Percentiles rank a stretch among this genome's conserved stretches.
These are phyloP conservation scores for Cichlasoma orientale DNA, from an alignment of 2,797 vertebrate species.

Conservation along the genomic window DNA sequence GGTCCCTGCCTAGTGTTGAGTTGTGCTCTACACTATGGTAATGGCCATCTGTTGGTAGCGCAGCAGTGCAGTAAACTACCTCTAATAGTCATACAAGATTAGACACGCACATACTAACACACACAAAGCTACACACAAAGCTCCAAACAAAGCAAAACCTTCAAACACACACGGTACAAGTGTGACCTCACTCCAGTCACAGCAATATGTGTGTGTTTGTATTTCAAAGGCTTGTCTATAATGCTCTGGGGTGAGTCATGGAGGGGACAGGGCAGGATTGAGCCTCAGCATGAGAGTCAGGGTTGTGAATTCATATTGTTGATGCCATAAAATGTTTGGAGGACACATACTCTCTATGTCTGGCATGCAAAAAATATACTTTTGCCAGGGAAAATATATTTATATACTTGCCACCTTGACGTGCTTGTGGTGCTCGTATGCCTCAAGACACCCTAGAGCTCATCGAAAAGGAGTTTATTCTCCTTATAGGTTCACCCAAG, in stretches of 20 bases:
- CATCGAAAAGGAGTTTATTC: background rate
- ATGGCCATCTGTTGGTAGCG: constrained; percentile 76
- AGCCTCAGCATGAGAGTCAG: constrained; percentile 8
- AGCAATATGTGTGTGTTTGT: constrained; percentile 6
- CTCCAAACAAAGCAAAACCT: background rate
- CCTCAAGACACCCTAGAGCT: background rate
- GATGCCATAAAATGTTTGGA: constrained; percentile 17
- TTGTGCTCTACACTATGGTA: constrained; percentile 66
- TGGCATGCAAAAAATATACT: background rate
- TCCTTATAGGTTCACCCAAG: too few relatives aligned
- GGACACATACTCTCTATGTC: constrained; percentile 19
- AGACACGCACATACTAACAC: constrained; percentile 6
- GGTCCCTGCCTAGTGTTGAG: constrained; percentile 45
- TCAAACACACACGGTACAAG: constrained; percentile 19
- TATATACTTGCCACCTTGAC: background rate
- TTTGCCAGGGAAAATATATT: background rate
- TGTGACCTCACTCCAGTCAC: constrained; percentile 29
- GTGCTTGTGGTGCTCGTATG: background rate
- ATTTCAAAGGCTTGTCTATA: constrained; percentile 12
- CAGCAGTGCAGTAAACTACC: constrained; percentile 76
- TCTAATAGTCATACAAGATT: constrained; percentile 68
- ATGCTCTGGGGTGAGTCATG: constrained; percentile 40
- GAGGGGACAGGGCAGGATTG: constrained; percentile 34
- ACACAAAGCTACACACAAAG: background rate
- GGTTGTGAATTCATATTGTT: constrained; percentile 19